A percentile compares a stretch with the other conserved stretches of the same genome.
Conservation (phyloP, 2,113 vertebrate genomes). For the Triplophysa dalaica region DNA sequence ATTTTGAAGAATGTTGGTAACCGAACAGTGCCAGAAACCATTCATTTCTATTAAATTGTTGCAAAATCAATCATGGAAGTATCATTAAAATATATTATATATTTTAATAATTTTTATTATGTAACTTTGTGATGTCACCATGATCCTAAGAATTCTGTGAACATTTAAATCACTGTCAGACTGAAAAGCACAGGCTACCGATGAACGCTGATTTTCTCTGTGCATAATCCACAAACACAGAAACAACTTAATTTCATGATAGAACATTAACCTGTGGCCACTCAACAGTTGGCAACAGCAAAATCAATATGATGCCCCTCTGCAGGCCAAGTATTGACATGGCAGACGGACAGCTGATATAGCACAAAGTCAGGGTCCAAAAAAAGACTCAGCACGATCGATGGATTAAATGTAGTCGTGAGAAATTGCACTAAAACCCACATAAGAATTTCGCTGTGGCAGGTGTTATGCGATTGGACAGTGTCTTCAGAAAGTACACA, state of each 20-base stretch:
- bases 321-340: constrained; percentile 61
- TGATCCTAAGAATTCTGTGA: too few species aligned
- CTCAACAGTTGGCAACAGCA: constrained; percentile 61
- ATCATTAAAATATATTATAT: too few species aligned
- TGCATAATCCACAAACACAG: constrained; percentile 18
- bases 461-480: constrained; percentile 10
- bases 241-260: constrained; percentile 36
- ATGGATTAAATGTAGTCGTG: constrained; percentile 57
- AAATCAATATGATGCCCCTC: constrained; percentile 55
- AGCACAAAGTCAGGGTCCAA: constrained; percentile 56
- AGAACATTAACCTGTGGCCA: constrained; percentile 57
- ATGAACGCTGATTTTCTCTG: background rate
- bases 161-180: background rate
- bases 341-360: constrained; percentile 53
- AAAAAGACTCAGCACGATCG: constrained; percentile 53
- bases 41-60: too few species aligned
- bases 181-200: background rate
- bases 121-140: too few species aligned
- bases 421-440: constrained; percentile 58
- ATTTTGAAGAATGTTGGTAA: too few species aligned
- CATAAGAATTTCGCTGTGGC: constrained; percentile 36
- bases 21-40: too few species aligned
- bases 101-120: too few species aligned
- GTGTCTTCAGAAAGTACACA: background rate
- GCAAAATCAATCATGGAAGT: too few species aligned